Conservation (phyloP, 1,140 invertebrate genomes). For the Pseudachorutes palmiensis region DNA sequence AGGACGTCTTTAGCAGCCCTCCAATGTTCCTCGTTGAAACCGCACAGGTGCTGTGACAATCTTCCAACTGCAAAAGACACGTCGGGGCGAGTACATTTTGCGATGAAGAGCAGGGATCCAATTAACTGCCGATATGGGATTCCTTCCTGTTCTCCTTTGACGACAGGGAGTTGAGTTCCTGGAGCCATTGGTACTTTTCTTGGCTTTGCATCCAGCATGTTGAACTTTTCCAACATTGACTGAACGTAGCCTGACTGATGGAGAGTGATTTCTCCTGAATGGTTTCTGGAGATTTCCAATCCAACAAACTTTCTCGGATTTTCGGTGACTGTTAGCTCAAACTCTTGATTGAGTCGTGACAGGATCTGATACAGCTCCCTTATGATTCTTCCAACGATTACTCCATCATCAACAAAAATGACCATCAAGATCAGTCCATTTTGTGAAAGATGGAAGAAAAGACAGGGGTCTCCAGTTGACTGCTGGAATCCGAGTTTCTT, state of each 20-base stretch:
- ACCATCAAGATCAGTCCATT: not conserved
- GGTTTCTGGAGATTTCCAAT: not conserved
- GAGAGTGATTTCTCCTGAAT: slow-evolving; percentile 1
- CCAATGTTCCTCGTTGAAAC: slow-evolving; percentile 40
- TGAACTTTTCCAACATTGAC: slow-evolving; percentile 41
- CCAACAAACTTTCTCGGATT: too few species aligned
- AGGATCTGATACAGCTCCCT: slow-evolving; percentile 4
- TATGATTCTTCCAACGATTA: slow-evolving; percentile 16
- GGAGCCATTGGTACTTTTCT: slow-evolving; percentile 36
- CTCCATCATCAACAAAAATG: not conserved
- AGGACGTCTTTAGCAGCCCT: slow-evolving; percentile 42
- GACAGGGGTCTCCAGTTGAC: not conserved
- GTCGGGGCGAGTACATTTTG: slow-evolving; percentile 42
- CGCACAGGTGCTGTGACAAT: slow-evolving; percentile 40
- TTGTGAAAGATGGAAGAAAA: not conserved
- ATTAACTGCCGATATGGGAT: slow-evolving; percentile 41
- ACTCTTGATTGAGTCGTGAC: not conserved
- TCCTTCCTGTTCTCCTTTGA: not conserved
- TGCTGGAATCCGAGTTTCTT: not conserved
- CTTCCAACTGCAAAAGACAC: slow-evolving; percentile 42
- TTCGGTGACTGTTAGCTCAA: not conserved
- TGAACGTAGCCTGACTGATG: slow-evolving; percentile 41
- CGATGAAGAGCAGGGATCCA: slow-evolving; percentile 42
- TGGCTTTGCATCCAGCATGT: slow-evolving; percentile 42
- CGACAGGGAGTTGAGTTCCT: slow-evolving; percentile 5